Percentiles rank a stretch among this genome's conserved stretches.
phyloP scores from a whole-genome alignment of 2,797 vertebrate genomes.

The Hippopotamyrus pictus region DNA sequence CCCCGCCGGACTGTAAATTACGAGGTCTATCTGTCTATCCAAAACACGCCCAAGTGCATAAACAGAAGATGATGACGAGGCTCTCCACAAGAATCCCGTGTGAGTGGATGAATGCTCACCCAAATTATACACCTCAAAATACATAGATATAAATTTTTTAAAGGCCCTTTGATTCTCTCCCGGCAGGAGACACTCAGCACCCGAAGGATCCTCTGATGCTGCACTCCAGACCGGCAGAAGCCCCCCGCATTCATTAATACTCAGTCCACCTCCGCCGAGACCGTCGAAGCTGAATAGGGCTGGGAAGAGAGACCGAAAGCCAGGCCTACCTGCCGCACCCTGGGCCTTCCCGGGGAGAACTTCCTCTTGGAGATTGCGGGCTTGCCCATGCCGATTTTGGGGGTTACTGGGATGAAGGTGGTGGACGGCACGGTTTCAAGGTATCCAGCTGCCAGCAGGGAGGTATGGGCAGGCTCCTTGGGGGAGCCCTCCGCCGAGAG shows the following conservation, averaged over 20 bases:
- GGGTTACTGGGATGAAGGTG: constrained; percentile 74
- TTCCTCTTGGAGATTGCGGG: constrained; percentile 95
- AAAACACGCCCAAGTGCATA: neutral
- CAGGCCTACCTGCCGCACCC: constrained; percentile 79
- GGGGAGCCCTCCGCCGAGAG: constrained; percentile 64
- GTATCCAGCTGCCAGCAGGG: constrained; percentile 44
- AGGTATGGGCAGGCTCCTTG: constrained; percentile 54
- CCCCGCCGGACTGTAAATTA: neutral
- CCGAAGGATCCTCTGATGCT: neutral
- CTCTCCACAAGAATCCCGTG: constrained; percentile 24
- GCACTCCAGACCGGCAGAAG: constrained; percentile 28
- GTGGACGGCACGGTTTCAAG: constrained; percentile 38
- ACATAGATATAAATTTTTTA: constrained; percentile 1
- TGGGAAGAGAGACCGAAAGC: neutral
- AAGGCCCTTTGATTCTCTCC: constrained; percentile 23
- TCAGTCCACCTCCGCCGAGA: constrained; percentile 1
- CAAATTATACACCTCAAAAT: constrained; percentile 37
- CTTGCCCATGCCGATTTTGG: constrained; percentile 97
- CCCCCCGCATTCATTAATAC: constrained; percentile 42
- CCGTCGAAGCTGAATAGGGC: neutral
- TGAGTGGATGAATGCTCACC: constrained; percentile 39
- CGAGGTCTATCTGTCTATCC: neutral
- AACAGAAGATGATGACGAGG: constrained; percentile 24
- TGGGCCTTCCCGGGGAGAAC: constrained; percentile 86
- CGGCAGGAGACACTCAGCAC: neutral